These are phyloP conservation scores for Miopithecus talapoin DNA, from an alignment of 2,797 vertebrate genomes.

Conservation along the genomic window DNA sequence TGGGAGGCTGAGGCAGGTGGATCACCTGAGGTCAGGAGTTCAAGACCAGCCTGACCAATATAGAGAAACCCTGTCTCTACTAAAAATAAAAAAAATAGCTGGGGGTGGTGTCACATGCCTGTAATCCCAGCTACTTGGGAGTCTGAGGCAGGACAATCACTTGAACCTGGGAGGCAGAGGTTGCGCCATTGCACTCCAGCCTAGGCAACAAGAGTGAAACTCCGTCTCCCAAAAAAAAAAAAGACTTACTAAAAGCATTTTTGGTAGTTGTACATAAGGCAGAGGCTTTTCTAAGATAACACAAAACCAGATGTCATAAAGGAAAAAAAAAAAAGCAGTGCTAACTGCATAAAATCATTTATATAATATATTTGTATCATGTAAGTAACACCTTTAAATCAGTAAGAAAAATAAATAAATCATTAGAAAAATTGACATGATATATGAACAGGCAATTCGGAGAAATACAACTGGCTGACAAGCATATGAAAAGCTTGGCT, in stretches of 20 bases:
- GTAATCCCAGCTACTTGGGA: background rate
- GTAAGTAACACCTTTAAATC: background rate
- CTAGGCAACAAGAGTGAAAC: background rate
- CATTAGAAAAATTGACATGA: constrained; percentile 16
- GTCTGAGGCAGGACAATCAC: background rate
- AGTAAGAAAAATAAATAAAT: background rate
- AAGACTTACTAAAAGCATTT: background rate
- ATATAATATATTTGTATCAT: background rate
- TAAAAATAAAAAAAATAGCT: background rate
- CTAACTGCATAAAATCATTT: background rate
- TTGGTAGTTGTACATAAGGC: background rate
- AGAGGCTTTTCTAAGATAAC: constrained; percentile 38
- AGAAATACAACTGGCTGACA: background rate
- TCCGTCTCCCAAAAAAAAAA: background rate
- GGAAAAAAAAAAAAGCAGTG: background rate
- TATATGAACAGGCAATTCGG: background rate
- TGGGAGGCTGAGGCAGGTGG: background rate
- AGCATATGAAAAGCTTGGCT: background rate
- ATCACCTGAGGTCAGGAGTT: background rate
- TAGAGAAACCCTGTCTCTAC: background rate
- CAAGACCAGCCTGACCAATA: background rate
- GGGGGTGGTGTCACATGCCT: background rate
- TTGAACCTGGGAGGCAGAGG: background rate
- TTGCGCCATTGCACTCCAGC: background rate
- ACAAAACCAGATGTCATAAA: background rate